phyloP scores from a whole-genome alignment of 1,140 invertebrate species.

The Ostrea edulis region DNA sequence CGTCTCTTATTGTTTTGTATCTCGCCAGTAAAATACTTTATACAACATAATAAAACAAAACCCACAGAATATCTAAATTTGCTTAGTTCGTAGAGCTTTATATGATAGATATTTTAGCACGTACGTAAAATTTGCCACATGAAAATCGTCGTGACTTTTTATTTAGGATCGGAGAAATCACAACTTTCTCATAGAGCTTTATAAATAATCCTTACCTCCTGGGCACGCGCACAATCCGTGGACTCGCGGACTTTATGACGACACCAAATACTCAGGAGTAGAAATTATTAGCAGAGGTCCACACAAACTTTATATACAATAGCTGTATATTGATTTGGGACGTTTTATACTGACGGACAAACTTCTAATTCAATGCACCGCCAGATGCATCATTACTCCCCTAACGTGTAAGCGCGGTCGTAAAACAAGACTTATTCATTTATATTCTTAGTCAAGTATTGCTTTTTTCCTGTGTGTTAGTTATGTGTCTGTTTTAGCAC shows the following conservation, averaged over 20 bases:
- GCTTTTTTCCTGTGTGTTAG: not conserved
- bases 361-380: slow-evolving; percentile 8
- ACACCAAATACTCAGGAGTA: not conserved
- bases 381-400: not conserved
- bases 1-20: too few species aligned
- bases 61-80: too few species aligned
- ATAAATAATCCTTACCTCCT: not conserved
- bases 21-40: too few species aligned
- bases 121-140: too few species aligned
- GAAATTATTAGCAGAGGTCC: not conserved
- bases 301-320: not conserved
- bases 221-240: not conserved
- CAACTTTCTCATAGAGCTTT: too few species aligned
- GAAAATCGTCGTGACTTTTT: too few species aligned
- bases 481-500: not conserved
- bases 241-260: not conserved
- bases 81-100: too few species aligned
- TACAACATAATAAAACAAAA: too few species aligned
- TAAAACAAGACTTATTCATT: slow-evolving; percentile 29
- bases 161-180: too few species aligned
- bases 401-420: not conserved
- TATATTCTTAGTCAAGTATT: not conserved
- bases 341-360: not conserved
- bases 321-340: not conserved
- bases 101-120: too few species aligned